Conservation (phyloP, 2,797 vertebrate species). For the Fundulus diaphanus region DNA sequence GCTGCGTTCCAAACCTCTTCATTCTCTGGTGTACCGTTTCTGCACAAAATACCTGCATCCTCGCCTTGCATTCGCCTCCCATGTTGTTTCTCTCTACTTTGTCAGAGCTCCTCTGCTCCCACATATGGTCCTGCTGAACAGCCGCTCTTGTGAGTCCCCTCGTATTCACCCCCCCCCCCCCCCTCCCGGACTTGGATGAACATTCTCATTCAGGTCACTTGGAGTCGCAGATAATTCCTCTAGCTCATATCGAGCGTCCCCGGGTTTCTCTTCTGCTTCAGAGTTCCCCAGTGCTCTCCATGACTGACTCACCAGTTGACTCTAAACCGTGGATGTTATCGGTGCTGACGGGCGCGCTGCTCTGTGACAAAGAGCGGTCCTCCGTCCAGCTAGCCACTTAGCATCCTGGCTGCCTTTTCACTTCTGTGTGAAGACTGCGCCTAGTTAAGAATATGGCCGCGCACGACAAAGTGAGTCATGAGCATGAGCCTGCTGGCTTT, state of each 20-base stretch:
- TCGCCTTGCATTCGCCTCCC: neutral
- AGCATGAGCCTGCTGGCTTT: neutral
- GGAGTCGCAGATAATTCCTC: slow-evolving; percentile 13
- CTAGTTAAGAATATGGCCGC: slow-evolving; percentile 39
- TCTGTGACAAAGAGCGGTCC: slow-evolving; percentile 36
- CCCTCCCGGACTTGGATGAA: neutral
- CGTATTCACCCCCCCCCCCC: too few relatives aligned
- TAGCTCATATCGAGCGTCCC: slow-evolving; percentile 24
- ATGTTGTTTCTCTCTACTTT: neutral
- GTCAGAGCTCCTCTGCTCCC: neutral
- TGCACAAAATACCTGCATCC: neutral
- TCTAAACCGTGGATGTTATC: slow-evolving; percentile 29
- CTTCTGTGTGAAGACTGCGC: slow-evolving; percentile 65
- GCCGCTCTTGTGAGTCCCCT: slow-evolving; percentile 2
- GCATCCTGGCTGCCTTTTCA: slow-evolving; percentile 56
- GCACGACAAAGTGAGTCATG: slow-evolving; percentile 23
- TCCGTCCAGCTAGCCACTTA: slow-evolving; percentile 38
- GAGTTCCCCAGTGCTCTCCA: slow-evolving; percentile 65
- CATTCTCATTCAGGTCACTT: slow-evolving; percentile 15
- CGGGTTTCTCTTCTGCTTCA: slow-evolving; percentile 76
- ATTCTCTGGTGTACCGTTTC: neutral
- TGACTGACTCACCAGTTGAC: slow-evolving; percentile 59
- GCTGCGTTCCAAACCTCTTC: slow-evolving; percentile 34
- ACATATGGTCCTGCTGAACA: neutral
- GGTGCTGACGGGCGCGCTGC: neutral